Conservation (phyloP, 2,797 vertebrate species). For the Fratercula arctica region DNA sequence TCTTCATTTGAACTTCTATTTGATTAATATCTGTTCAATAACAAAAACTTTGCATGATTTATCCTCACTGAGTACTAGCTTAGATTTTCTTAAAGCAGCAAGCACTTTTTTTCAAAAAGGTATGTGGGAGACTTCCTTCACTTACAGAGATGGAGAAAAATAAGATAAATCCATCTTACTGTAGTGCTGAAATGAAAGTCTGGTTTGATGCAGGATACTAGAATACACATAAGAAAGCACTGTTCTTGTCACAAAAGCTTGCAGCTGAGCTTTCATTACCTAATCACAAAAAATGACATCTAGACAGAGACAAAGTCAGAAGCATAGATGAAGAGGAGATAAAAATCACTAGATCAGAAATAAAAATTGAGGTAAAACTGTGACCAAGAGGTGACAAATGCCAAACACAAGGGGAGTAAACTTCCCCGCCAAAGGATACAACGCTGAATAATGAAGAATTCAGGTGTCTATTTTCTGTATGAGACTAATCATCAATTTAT, state of each 20-base stretch:
- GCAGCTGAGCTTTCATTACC: conserved; percentile 60
- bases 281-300: conserved; percentile 48
- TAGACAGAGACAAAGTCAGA: conserved; percentile 49
- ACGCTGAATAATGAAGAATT: background rate
- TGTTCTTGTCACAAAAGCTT: conserved; percentile 63
- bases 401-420: background rate
- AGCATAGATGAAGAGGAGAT: background rate
- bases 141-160: conserved; percentile 51
- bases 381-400: conserved; percentile 33
- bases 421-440: background rate
- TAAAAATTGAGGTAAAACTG: background rate
- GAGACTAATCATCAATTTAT: conserved; percentile 18
- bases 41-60: background rate
- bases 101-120: conserved; percentile 24
- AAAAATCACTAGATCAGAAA: conserved; percentile 12
- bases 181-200: conserved; percentile 60
- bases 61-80: conserved; percentile 7
- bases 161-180: conserved; percentile 58
- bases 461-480: background rate
- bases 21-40: background rate
- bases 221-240: conserved; percentile 44
- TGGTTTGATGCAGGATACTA: conserved; percentile 59
- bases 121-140: conserved; percentile 48
- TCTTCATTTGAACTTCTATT: background rate
- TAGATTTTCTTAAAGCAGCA: conserved; percentile 57